Base-by-base conservation (phyloP, 2,888 invertebrate genomes). In the Saturnia pavonia region DNA sequence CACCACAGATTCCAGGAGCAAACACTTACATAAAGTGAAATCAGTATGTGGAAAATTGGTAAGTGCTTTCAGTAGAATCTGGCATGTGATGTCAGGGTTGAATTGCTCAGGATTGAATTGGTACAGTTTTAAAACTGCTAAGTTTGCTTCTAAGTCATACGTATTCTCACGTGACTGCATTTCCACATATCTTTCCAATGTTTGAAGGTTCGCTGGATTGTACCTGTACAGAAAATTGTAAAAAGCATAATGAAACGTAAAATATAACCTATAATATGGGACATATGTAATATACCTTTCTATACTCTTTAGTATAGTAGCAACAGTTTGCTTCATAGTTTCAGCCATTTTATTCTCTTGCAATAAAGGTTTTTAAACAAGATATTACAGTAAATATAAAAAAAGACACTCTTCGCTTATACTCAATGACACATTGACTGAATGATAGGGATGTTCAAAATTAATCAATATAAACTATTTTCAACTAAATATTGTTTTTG, bases 11-110 rank as follows among this genome's bases (percentile, higher is more conserved):
- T 98, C 97, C 76, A 97, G 96, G 72, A 99, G 95, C 71, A 99
- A 95, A 88, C 99, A 99, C 91, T 99, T 99, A 94, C 99, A 99
- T 76, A 99, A 94, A 67, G 99, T 98, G 86, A 99, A 99, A 91
- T 99, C 99, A 12, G 99, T 98, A 85, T 99, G 98, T 0, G 99
- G 99, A 79, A 99, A 96, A 90, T 99, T 99, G 14, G 99, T 99
- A 63, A 99, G 93, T 1, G 99, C 98, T 88, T 99, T 99, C 78
- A 99, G 88, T 66, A 99, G 94, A 82, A 99, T 99, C 83, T 97
- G 97, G 77, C 97, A 96, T 2, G 98, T 97, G 54, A 99, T 96
- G 71, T 97, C 96, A 67, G 96, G 94, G 84, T 98, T 97, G 83
- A 98, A 97, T 82, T 96, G 96, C 73, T 95, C 96, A 0, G 99